Conservation (phyloP, 2,888 invertebrate species). For the Campoplex capitator region DNA sequence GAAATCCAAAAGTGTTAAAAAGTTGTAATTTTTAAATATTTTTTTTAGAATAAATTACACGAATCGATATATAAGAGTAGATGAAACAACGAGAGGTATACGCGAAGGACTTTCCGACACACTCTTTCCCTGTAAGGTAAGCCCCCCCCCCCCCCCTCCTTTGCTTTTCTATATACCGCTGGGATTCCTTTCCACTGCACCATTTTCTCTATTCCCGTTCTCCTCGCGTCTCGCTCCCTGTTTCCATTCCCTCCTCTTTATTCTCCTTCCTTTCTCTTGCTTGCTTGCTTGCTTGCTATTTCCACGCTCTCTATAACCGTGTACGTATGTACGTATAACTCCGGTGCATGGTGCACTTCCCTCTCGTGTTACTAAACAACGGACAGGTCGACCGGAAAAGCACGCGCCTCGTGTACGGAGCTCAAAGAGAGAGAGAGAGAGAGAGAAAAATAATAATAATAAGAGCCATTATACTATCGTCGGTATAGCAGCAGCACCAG, state of each 20-base stretch:
- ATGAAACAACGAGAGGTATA: background rate
- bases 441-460: slow-evolving; percentile 54
- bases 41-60: too few species aligned
- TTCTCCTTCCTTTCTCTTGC: slow-evolving; percentile 7
- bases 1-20: too few species aligned
- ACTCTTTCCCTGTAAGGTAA: background rate
- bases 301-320: slow-evolving; percentile 21
- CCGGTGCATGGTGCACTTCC: slow-evolving; percentile 65
- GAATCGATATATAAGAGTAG: background rate
- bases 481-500: slow-evolving; percentile 30
- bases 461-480: slow-evolving; percentile 39
- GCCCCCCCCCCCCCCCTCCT: background rate
- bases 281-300: background rate
- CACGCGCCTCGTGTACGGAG: slow-evolving; percentile 58
- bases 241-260: slow-evolving; percentile 20
- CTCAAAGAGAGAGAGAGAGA: background rate
- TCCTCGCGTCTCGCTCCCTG: slow-evolving; percentile 20
- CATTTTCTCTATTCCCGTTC: slow-evolving; percentile 44
- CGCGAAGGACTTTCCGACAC: slow-evolving; percentile 31
- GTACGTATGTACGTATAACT: slow-evolving; percentile 30
- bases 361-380: slow-evolving; percentile 65
- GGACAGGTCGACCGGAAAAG: slow-evolving; percentile 70
- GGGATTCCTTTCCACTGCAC: slow-evolving; percentile 38
- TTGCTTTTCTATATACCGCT: slow-evolving; percentile 17
- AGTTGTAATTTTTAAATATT: too few species aligned